Conservation (phyloP, 2,113 vertebrate genomes). For the Etheostoma cragini region DNA sequence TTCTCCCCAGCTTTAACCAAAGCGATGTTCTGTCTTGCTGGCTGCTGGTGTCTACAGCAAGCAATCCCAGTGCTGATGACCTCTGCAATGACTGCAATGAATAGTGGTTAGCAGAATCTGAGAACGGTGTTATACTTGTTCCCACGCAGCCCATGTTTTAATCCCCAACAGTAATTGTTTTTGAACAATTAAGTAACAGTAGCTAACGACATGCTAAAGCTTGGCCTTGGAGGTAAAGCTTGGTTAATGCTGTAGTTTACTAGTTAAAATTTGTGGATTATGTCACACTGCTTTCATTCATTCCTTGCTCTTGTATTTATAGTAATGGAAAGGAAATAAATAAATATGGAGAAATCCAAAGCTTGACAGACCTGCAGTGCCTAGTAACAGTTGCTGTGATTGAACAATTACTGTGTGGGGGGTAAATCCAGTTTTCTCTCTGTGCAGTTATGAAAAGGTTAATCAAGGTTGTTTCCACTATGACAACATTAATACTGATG, state of each 20-base stretch:
- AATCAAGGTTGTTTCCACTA: conserved; percentile 4
- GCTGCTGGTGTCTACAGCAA: too few species aligned
- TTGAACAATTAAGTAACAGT: background rate
- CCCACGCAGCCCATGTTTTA: background rate
- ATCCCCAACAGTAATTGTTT: background rate
- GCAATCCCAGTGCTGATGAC: too few species aligned
- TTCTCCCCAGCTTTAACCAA: too few species aligned
- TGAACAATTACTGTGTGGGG: background rate
- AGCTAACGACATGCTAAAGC: background rate
- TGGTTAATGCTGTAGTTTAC: background rate
- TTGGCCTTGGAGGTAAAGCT: background rate
- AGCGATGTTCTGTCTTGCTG: too few species aligned
- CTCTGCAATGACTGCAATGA: too few species aligned
- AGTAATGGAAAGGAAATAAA: background rate
- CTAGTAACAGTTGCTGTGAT: background rate
- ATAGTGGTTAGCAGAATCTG: too few species aligned
- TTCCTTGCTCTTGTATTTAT: background rate
- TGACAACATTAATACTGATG: background rate
- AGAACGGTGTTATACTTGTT: too few species aligned
- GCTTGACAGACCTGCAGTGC: background rate
- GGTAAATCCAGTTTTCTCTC: background rate
- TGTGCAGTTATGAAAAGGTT: background rate
- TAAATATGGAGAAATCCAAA: background rate
- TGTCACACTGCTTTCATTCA: background rate
- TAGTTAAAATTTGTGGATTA: background rate